Evolutionary conservation across 2,797 vertebrate species (phyloP).

Genomic region (Peromyscus attwateri): DNA sequence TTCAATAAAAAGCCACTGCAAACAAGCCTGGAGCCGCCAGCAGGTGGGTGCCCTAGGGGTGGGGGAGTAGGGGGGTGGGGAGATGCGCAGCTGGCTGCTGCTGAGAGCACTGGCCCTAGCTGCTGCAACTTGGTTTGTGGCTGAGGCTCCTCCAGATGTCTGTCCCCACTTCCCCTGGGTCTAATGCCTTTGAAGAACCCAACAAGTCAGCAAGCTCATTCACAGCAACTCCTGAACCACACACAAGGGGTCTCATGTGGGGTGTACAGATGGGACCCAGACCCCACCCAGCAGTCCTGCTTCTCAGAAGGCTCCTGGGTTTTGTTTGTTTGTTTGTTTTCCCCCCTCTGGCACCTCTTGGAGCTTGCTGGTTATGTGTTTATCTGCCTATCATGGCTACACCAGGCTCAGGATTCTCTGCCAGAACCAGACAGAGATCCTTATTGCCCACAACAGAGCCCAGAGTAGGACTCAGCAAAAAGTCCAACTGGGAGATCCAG

Average conservation of each 20-base stretch:
- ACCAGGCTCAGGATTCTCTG: background rate
- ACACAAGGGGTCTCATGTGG: accelerated
- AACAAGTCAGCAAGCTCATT: background rate
- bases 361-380: accelerated
- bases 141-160: accelerated
- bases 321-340: too few relatives aligned
- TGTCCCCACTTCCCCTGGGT: background rate
- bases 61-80: background rate
- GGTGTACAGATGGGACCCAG: background rate
- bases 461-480: background rate
- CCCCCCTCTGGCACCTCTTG: background rate
- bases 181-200: background rate
- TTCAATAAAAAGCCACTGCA: conserved; percentile 66
- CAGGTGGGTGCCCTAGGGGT: background rate
- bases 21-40: conserved; percentile 54
- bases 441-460: accelerated
- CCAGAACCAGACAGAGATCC: background rate
- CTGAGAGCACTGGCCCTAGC: background rate
- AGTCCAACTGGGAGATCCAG: accelerated
- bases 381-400: accelerated
- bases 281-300: accelerated
- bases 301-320: background rate
- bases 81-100: background rate
- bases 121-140: accelerated
- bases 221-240: background rate